Percentiles rank a stretch among this genome's conserved stretches.
Conservation (phyloP, 2,113 vertebrate species). For the Hippopotamus amphibius region DNA sequence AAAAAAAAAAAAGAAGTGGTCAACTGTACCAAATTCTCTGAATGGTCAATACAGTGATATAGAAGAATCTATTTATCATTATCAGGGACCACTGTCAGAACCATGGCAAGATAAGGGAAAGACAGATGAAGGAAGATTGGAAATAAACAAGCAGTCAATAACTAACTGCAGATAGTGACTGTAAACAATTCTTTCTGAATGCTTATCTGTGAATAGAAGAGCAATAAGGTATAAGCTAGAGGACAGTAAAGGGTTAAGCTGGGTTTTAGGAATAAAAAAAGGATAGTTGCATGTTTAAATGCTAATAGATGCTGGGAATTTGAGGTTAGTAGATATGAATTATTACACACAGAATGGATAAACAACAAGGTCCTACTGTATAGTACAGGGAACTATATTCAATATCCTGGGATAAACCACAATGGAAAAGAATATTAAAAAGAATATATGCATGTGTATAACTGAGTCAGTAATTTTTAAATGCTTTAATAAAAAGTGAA, state of each 20-base stretch:
- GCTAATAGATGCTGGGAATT: background rate
- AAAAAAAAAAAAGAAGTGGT: background rate
- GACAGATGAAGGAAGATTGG: background rate
- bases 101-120: background rate
- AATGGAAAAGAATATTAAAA: background rate
- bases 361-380: background rate
- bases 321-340: background rate
- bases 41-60: background rate
- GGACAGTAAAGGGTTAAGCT: background rate
- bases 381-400: background rate
- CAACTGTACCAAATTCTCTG: background rate
- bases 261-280: background rate
- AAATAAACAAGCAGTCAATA: background rate
- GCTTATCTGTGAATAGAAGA: background rate
- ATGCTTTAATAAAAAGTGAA: background rate
- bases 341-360: background rate
- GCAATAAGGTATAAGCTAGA: background rate
- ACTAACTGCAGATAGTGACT: background rate
- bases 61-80: background rate
- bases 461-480: background rate
- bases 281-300: background rate
- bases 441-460: background rate
- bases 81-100: background rate
- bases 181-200: slow-evolving; percentile 1
- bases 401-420: background rate